phyloP scores from a whole-genome alignment of 2,113 vertebrate species.

The Panthera tigris region DNA sequence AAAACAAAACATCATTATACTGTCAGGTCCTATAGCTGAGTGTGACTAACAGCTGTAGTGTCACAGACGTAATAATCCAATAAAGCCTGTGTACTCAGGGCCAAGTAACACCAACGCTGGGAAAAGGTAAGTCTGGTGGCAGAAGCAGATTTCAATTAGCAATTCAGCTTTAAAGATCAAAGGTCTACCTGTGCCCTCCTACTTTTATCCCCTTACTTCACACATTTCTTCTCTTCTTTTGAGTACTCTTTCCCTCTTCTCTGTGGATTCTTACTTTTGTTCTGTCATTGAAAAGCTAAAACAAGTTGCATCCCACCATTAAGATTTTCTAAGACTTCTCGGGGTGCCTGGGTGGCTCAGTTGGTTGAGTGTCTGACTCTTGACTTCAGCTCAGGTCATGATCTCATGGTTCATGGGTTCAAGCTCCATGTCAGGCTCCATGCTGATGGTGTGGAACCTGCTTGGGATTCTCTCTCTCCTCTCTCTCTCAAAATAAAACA shows the following conservation, averaged over 20 bases:
- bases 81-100: constrained; percentile 80
- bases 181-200: constrained; percentile 40
- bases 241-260: background rate
- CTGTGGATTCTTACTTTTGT: background rate
- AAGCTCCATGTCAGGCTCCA: too few relatives aligned
- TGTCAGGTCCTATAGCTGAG: constrained; percentile 83
- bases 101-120: constrained; percentile 71
- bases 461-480: too few relatives aligned
- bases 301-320: background rate
- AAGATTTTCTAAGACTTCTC: background rate
- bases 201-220: background rate
- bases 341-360: too few relatives aligned
- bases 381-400: too few relatives aligned
- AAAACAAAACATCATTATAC: constrained; percentile 85
- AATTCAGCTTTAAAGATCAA: constrained; percentile 62
- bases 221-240: background rate
- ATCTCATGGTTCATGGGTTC: too few relatives aligned
- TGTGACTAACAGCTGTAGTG: constrained; percentile 85
- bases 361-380: too few relatives aligned
- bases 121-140: constrained; percentile 75
- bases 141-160: constrained; percentile 78
- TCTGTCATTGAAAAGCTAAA: background rate
- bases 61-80: constrained; percentile 86
- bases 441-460: too few relatives aligned
- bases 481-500: too few relatives aligned